Conservation (phyloP, 2,888 invertebrate genomes). For the Diarsia brunnea region DNA sequence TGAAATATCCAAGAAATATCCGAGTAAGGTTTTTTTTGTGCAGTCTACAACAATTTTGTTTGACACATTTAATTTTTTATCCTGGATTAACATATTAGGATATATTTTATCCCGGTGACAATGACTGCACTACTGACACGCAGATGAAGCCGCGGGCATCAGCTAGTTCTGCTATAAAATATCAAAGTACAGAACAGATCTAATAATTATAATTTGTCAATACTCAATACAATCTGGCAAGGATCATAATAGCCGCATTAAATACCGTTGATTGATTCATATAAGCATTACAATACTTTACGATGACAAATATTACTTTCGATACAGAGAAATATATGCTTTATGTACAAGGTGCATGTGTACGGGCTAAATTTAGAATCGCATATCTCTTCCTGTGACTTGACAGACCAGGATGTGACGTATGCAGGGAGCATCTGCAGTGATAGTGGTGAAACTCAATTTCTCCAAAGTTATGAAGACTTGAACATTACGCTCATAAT, state of each 20-base stretch:
- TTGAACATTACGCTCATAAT: neutral
- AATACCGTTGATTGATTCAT: slow-evolving; percentile 44
- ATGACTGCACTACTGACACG: neutral
- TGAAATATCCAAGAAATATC: too few species aligned
- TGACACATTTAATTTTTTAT: too few species aligned
- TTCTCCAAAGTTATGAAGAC: slow-evolving; percentile 6
- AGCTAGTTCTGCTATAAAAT: neutral
- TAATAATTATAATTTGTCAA: slow-evolving; percentile 33
- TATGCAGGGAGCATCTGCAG: slow-evolving; percentile 2
- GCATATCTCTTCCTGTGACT: slow-evolving; percentile 52
- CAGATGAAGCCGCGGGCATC: neutral
- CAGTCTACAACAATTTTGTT: too few species aligned
- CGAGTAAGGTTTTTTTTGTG: too few species aligned
- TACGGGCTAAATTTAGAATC: slow-evolving; percentile 19
- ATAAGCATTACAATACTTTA: slow-evolving; percentile 15
- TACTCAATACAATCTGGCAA: neutral
- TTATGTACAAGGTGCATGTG: slow-evolving; percentile 24
- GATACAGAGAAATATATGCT: neutral
- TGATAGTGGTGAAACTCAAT: slow-evolving; percentile 26
- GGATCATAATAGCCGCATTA: slow-evolving; percentile 18
- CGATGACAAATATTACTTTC: slow-evolving; percentile 15
- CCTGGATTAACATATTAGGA: neutral
- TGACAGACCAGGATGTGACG: slow-evolving; percentile 44
- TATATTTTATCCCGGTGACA: neutral
- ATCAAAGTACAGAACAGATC: neutral